phyloP scores from a whole-genome alignment of 2,113 vertebrate genomes.

The Engraulis encrasicolus region DNA sequence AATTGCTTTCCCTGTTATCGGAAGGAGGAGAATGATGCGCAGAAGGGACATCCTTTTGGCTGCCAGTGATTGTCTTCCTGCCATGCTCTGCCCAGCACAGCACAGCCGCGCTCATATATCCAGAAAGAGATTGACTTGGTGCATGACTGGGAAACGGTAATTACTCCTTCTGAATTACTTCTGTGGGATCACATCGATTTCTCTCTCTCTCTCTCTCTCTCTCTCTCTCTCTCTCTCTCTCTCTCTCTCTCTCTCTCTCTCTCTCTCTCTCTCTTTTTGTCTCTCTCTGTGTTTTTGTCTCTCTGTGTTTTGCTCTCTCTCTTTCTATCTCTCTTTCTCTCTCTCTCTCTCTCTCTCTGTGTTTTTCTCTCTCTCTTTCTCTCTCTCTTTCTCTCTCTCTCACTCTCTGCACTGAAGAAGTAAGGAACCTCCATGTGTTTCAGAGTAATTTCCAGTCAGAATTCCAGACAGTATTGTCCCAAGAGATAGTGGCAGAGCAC shows the following conservation, averaged over 20 bases:
- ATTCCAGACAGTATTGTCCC: not conserved
- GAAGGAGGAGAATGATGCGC: not conserved
- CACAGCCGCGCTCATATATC: slow-evolving; percentile 17
- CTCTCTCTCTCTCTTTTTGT: not conserved
- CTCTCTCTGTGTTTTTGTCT: slow-evolving; percentile 14
- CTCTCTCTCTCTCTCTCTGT: not conserved
- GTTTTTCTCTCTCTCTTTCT: slow-evolving; percentile 26
- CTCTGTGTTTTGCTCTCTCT: not conserved
- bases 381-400: not conserved
- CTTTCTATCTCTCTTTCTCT: slow-evolving; percentile 37
- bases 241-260: slow-evolving; percentile 14
- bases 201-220: not conserved
- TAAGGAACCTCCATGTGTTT: not conserved
- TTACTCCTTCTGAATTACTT: slow-evolving; percentile 45
- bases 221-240: not conserved
- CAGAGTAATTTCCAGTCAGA: not conserved
- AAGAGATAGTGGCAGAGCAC: not conserved
- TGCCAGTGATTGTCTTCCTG: slow-evolving; percentile 5
- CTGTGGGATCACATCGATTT: slow-evolving; percentile 51
- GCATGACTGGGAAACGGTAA: slow-evolving; percentile 41
- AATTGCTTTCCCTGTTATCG: not conserved
- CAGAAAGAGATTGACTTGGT: slow-evolving; percentile 26
- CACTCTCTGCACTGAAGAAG: not conserved
- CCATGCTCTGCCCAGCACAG: slow-evolving; percentile 28
- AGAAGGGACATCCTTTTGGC: not conserved